Evolutionary conservation across 2,888 invertebrate species (phyloP), one percentile per base, ranked within the genome.

Genomic region (Coelogynopora nodosa): DNA sequence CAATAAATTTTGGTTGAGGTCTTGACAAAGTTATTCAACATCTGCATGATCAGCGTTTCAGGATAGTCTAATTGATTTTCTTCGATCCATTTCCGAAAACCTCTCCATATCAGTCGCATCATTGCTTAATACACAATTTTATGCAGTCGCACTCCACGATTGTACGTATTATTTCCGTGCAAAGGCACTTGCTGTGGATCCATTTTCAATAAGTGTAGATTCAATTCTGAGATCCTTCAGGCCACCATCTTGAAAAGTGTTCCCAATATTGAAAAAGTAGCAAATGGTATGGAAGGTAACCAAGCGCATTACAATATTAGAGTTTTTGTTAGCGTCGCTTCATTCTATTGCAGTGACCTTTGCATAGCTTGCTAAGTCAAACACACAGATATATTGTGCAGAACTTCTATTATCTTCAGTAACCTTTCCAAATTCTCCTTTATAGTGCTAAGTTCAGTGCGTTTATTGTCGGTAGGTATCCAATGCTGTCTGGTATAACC

Each of bases 401-500:
- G n/a, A n/a, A n/a, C n/a, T n/a, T n/a, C n/a, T n/a, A n/a, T n/a
- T n/a, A n/a, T n/a, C n/a, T n/a, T n/a, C n/a, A n/a, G n/a, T n/a
- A n/a, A n/a, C n/a, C n/a, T n/a, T n/a, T n/a, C n/a, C n/a, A n/a
- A n/a, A n/a, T n/a, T n/a, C n/a, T n/a, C n/a, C n/a, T n/a, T n/a
- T n/a, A n/a, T n/a, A n/a, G n/a, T n/a, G n/a, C n/a, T n/a, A n/a
- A n/a, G n/a, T n/a, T n/a, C n/a, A n/a, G 74, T 23, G 74, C 74
- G 74, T 74, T 74, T 74, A 74, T 74, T 74, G 74, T 74, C 74
- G 74, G 74, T 74, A 74, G 74, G 23, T 74, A 74, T 74, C 74
- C 74, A 74, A 74, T 74, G 5, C 23, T 74, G 74, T 74, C 74
- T 74, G 74, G 74, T 74, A 74, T 23, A 74, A 74, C 27, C 74